Evolutionary conservation across 2,797 vertebrate genomes (phyloP), one percentile per base, ranked within the genome.

Genomic region (Neosilurus mollespiculum): DNA sequence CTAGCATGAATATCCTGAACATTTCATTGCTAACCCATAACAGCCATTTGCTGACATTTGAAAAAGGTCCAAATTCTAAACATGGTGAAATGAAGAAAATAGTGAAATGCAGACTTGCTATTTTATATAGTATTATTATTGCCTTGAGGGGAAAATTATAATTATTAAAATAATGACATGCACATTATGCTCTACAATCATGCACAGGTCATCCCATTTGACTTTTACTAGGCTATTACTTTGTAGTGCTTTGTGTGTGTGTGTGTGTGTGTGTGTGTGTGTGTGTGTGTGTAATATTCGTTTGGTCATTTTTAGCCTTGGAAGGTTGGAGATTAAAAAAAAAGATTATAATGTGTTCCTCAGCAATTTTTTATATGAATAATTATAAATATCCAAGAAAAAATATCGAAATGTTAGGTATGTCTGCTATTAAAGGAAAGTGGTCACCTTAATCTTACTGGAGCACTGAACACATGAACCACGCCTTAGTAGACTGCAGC

Each of bases 231-330:
- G 0, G 61, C 30, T 69, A 53, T 64, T 59, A 62, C n/a, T 34
- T 76, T 71, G 49, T 9, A 10, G 20, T 24, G 1, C 37, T 43
- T 43, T 43, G 64, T 66, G 64, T 34, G 24, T 65, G 26, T 66
- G 64, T 30, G 64, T 64, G 62, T 24, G 59, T 24, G 61, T 62
- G 61, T 62, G 61, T 62, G 61, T 62, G 61, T 24, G n/a, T 61
- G 24, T 6, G 24, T 66, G 16, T 30, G 22, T 20, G 9, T 12
- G 61, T 12, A n/a, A 26, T 3, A 62, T 1, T 24, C 3, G 24
- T n/a, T 12, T 10, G 12, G 71, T 59, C 85, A 79, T 86, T 67
- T 84, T 81, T 43, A 56, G 34, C 87, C 89, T 89, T 90, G 85
- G 84, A 88, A 85, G 85, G 58, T 30, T 66, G 37, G 15, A 1